A percentile compares a stretch with the other conserved stretches of the same genome.
phyloP scores from a whole-genome alignment of 37 sponge, comb jelly and placozoan species.

The Agelas oroides region DNA sequence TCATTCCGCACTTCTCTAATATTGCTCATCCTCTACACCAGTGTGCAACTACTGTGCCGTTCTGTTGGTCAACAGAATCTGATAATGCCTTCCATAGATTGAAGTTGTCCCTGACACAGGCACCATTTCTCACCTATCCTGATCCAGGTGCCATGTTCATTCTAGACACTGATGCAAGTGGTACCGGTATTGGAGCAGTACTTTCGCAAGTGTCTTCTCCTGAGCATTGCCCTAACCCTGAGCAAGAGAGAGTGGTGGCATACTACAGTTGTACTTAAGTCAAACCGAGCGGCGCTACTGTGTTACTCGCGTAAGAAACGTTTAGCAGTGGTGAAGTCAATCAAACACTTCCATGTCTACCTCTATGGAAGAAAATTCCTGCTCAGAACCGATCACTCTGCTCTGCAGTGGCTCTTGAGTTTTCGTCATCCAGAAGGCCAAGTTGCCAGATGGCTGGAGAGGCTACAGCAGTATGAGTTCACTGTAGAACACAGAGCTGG shows the following conservation, averaged over 20 bases:
- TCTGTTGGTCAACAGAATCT: constrained; percentile 3
- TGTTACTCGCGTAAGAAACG: constrained; percentile 5
- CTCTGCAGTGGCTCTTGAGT: constrained; percentile 35
- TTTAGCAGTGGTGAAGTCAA: constrained; percentile 4
- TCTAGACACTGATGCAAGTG: too few relatives aligned
- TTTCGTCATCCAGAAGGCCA: too few relatives aligned
- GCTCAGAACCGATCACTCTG: constrained; percentile 22
- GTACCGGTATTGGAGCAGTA: too few relatives aligned
- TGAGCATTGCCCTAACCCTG: neutral
- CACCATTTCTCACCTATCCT: constrained; percentile 55
- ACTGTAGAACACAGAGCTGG: too few relatives aligned
- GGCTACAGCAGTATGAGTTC: too few relatives aligned
- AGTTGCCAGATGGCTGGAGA: too few relatives aligned
- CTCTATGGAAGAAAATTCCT: constrained; percentile 11
- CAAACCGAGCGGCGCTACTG: constrained; percentile 4
- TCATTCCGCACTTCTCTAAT: too few relatives aligned
- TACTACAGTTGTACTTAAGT: constrained; percentile 17
- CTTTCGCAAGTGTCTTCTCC: too few relatives aligned
- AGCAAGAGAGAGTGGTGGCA: constrained; percentile 17
- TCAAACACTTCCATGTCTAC: constrained; percentile 20
- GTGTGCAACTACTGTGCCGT: neutral
- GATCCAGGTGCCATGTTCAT: constrained; percentile 13
- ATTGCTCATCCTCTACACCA: too few relatives aligned
- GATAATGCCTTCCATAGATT: constrained; percentile 21
- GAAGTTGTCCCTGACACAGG: constrained; percentile 24